Evolutionary conservation across 2,797 vertebrate genomes (phyloP).

Genomic region (Paratrypauchen microcephalus): DNA sequence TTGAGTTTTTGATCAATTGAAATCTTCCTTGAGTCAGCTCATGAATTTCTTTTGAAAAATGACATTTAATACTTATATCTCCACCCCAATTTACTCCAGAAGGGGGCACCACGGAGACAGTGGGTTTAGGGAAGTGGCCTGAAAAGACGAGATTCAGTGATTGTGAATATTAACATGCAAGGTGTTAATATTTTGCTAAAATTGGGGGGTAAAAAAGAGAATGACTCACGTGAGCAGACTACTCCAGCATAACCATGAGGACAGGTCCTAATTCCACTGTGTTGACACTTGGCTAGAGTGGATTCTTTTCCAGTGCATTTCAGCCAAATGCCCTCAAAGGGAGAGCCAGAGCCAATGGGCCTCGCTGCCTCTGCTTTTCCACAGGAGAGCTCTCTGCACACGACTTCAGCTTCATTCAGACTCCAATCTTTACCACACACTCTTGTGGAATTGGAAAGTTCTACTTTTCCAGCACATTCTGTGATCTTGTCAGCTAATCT

Average conservation of each 20-base stretch:
- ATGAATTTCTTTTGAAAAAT: neutral
- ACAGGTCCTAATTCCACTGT: fast-evolving
- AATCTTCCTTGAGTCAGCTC: neutral
- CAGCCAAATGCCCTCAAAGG: neutral
- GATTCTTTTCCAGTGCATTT: neutral
- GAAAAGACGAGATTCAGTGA: neutral
- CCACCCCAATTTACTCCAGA: neutral
- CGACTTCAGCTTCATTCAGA: neutral
- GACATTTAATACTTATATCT: neutral
- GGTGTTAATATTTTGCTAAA: too few species aligned
- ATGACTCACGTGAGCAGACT: neutral
- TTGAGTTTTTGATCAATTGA: neutral
- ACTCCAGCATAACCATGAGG: neutral
- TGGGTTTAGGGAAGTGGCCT: neutral
- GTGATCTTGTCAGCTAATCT: neutral
- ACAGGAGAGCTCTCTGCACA: neutral
- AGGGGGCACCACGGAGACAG: neutral
- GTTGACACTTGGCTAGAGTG: neutral
- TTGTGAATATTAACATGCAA: too few species aligned
- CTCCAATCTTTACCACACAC: neutral
- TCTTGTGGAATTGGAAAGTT: neutral
- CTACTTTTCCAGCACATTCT: neutral
- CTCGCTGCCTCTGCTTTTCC: neutral
- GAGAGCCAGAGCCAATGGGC: neutral
- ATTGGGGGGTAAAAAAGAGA: neutral